phyloP scores from a whole-genome alignment of 2,113 vertebrate species.

The Stegostoma tigrinum region DNA sequence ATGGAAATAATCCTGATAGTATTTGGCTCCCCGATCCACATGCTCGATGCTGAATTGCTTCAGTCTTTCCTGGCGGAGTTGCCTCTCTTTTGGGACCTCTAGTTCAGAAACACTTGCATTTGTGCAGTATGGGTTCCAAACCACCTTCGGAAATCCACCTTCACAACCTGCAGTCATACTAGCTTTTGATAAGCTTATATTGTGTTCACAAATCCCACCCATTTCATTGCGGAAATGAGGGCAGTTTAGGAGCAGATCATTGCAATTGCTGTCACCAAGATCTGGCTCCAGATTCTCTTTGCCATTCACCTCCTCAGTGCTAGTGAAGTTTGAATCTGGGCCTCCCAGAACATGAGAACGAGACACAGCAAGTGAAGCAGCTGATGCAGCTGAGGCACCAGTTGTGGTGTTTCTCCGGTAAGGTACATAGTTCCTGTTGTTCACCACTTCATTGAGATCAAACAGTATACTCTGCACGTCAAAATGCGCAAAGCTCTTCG shows the following conservation, averaged over 20 bases:
- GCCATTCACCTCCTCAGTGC: slow-evolving; percentile 69
- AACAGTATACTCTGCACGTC: slow-evolving; percentile 86
- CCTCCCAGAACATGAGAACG: slow-evolving; percentile 49
- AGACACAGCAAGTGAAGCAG: slow-evolving; percentile 52
- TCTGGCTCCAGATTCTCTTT: slow-evolving; percentile 65
- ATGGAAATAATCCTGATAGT: slow-evolving; percentile 81
- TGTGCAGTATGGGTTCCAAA: slow-evolving; percentile 56
- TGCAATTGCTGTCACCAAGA: slow-evolving; percentile 58
- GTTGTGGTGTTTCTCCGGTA: slow-evolving; percentile 74
- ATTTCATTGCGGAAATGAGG: slow-evolving; percentile 89
- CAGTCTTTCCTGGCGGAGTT: slow-evolving; percentile 58
- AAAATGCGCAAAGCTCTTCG: slow-evolving; percentile 78
- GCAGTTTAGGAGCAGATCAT: slow-evolving; percentile 76
- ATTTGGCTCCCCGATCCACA: slow-evolving; percentile 79
- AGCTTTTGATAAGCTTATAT: slow-evolving; percentile 74
- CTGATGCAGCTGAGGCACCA: slow-evolving; percentile 77
- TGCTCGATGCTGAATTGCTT: slow-evolving; percentile 80
- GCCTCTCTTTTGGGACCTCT: slow-evolving; percentile 67
- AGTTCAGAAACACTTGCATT: slow-evolving; percentile 80
- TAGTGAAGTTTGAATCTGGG: slow-evolving; percentile 62
- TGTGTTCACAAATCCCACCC: slow-evolving; percentile 66
- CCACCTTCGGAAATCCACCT: neutral
- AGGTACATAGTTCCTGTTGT: slow-evolving; percentile 53
- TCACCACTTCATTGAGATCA: slow-evolving; percentile 66
- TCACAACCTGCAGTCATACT: slow-evolving; percentile 33